A percentile compares a stretch with the other conserved stretches of the same genome.
These are phyloP conservation scores for Drymodes brunneopygia DNA, from an alignment of 2,113 vertebrate genomes.

Conservation along the genomic window DNA sequence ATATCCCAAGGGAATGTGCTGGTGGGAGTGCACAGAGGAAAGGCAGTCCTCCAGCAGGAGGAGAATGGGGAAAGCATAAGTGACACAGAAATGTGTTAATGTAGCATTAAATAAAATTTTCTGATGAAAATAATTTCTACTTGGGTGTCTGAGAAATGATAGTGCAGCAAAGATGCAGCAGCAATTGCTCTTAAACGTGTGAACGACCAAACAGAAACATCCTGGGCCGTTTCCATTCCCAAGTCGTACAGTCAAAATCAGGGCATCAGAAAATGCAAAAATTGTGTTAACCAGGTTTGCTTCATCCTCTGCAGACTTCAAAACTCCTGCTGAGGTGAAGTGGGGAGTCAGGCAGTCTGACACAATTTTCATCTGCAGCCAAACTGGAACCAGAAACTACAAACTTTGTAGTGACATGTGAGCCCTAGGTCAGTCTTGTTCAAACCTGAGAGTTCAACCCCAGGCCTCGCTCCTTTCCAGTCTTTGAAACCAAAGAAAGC, in stretches of 20 bases:
- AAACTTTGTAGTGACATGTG: not conserved
- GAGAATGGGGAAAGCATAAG: not conserved
- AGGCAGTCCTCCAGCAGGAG: not conserved
- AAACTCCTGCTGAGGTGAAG: not conserved
- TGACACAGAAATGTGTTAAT: not conserved
- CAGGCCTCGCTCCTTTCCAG: not conserved
- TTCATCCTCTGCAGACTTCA: not conserved
- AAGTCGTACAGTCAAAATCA: not conserved
- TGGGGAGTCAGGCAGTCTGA: not conserved
- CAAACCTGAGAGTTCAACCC: not conserved
- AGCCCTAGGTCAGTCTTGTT: not conserved
- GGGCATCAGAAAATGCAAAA: not conserved
- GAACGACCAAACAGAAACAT: not conserved
- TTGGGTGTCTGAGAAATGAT: not conserved
- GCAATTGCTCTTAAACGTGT: not conserved
- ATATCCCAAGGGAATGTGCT: not conserved
- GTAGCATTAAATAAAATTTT: not conserved
- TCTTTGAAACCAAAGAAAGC: not conserved
- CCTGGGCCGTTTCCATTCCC: not conserved
- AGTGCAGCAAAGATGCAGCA: not conserved
- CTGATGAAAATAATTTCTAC: not conserved
- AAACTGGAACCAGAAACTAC: not conserved
- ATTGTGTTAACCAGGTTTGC: not conserved
- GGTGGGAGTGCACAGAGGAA: not conserved
- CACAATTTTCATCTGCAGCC: not conserved